Evolutionary conservation across 2,797 vertebrate species (phyloP), one percentile per base, ranked within the genome.

Genomic region (Rhodeus uyekii): DNA sequence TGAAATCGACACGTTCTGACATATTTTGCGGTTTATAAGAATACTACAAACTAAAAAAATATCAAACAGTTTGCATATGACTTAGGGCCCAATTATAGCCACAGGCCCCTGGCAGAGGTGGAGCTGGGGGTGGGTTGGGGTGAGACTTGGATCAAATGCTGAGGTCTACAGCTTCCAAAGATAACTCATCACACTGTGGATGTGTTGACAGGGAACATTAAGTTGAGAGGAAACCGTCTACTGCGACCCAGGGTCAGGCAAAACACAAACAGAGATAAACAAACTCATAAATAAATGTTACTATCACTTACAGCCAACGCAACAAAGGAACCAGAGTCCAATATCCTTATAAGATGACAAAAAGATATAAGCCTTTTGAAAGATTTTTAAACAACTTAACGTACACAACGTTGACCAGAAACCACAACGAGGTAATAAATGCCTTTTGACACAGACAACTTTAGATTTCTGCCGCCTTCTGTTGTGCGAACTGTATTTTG

Each of bases 201-300:
- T 80, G 92, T 48, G 92, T 81, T 90, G 92, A 94, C 93, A 93
- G 87, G 81, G 74, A 13, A 22, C 87, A 90, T 83, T 88, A 88
- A 90, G 88, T 82, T 72, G 68, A 89, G 78, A 67, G 80, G 87
- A 87, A 90, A 83, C 73, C 27, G 68, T 64, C 83, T 81, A 72
- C 14, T 46, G 50, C 5, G 63, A 67, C 81, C 64, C 5, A 1
- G 46, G 83, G 86, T 88, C 67, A 46, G 68, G 75, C 61, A 88
- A 76, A 76, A 88, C 86, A 88, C 86, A 13, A 83, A 90, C 86
- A 82, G 44, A 89, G 64, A 78, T 84, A 88, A 76, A 90, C 84
- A 88, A 90, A 90, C 64, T 87, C 46, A 34, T 88, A 89, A 88
- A 91, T 81, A 90, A 83, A 87, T 60, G 24, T 18, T 74, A 82